Conservation (phyloP, 2,797 vertebrate species). For the Periophthalmus magnuspinnatus region DNA sequence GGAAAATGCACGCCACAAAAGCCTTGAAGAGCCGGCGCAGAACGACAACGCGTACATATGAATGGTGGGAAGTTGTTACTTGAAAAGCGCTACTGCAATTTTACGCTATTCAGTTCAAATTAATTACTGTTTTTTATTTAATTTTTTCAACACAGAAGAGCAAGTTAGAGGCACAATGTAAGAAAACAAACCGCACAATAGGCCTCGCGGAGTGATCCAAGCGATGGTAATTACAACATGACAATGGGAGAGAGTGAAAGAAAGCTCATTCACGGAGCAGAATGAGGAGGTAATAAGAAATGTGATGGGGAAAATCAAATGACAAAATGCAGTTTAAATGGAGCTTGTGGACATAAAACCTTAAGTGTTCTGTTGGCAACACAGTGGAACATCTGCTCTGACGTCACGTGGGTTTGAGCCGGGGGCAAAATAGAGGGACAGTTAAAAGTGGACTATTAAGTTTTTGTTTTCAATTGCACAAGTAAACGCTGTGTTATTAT, state of each 20-base stretch:
- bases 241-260: constrained; percentile 46
- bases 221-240: constrained; percentile 49
- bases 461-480: background rate
- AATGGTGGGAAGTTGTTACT: constrained; percentile 35
- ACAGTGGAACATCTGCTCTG: background rate
- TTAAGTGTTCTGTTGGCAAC: constrained; percentile 4
- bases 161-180: constrained; percentile 29
- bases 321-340: constrained; percentile 33
- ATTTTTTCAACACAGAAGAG: constrained; percentile 34
- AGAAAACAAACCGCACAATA: constrained; percentile 41
- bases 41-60: constrained; percentile 10
- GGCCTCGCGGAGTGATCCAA: constrained; percentile 42
- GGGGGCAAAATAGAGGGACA: background rate
- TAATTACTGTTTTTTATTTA: constrained; percentile 49
- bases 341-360: constrained; percentile 11
- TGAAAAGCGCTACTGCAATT: constrained; percentile 35
- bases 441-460: background rate
- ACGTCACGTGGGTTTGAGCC: background rate
- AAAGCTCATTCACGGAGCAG: constrained; percentile 27
- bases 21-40: constrained; percentile 22
- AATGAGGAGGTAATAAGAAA: constrained; percentile 42
- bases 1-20: constrained; percentile 34
- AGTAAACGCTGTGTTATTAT: background rate
- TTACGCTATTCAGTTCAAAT: constrained; percentile 46
- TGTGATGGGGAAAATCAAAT: constrained; percentile 32